Base-by-base conservation (phyloP, 2,888 invertebrate species). In the Epistrophe eligans region DNA sequence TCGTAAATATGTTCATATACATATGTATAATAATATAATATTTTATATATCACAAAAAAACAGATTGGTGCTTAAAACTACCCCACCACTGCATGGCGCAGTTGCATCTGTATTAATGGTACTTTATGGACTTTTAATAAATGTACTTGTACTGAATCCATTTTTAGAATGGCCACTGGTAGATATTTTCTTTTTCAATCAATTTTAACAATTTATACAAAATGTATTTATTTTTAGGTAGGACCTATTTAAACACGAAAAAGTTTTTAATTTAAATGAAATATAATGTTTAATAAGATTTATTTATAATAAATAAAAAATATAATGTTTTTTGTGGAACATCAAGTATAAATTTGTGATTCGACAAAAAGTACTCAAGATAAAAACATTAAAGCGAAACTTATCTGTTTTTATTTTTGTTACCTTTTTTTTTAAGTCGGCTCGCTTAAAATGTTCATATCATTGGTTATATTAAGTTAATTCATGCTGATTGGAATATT, bases 161-260 rank as follows among this genome's bases (percentile, higher is more conserved):
- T 57, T 13, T 32, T 32, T 72, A 45, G 72, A 72, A 28, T 72
- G 72, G 72, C 43, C 57, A 2, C 17, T 72, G 57, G 72, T 72
- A 9, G 1, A 32, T 10, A 48, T 48, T 48, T 48, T 48, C 0
- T 8, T 17, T 45, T 17, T 48, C 2, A n/a, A 17, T 8, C 3
- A 7, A 10, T 9, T 64, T n/a, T 0, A 24, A 5, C 1, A n/a
- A 60, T 10, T 2, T 40, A 17, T 38, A 19, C 5, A 45, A 48
- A 43, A 10, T 6, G 9, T n/a, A 17, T n/a, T 43, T 17, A 50
- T 35, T 17, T 15, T 8, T 24, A 67, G 67, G 38, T 67, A 5
- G 67, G 67, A 35, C 67, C 67, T 6, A 35, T 67, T 38, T 67
- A 13, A 67, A 32, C 0, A n/a, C 0, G 11, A 17, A 19, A 17